Percentiles rank a stretch among this genome's conserved stretches.
Conservation (phyloP, 2,797 vertebrate genomes). For the Hybognathus amarus region DNA sequence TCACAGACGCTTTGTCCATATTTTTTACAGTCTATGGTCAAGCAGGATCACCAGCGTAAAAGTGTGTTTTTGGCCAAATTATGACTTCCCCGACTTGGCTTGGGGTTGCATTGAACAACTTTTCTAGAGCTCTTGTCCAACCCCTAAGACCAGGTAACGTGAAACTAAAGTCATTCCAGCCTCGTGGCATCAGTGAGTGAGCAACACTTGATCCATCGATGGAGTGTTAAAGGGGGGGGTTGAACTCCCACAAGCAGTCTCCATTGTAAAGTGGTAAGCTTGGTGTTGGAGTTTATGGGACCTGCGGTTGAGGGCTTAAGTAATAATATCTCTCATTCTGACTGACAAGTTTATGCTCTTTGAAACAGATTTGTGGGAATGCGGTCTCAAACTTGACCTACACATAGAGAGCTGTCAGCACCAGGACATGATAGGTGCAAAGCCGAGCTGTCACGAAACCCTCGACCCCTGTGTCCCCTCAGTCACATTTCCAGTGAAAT, state of each 20-base stretch:
- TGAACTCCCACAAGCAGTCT: conserved; percentile 13
- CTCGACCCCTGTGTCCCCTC: conserved; percentile 21
- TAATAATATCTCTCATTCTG: conserved; percentile 57
- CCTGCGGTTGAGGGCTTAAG: conserved; percentile 2
- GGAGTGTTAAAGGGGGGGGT: not conserved
- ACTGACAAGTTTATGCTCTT: conserved; percentile 39
- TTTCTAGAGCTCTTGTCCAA: not conserved
- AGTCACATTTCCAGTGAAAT: conserved; percentile 1
- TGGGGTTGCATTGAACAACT: not conserved
- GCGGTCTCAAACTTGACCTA: conserved; percentile 51
- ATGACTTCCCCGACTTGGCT: not conserved
- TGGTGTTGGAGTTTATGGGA: not conserved
- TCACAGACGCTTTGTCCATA: too few relatives aligned
- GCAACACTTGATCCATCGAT: conserved; percentile 41
- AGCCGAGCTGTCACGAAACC: conserved; percentile 25
- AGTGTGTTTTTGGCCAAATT: not conserved
- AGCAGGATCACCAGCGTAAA: not conserved
- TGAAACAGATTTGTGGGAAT: conserved; percentile 44
- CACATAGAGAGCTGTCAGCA: conserved; percentile 48
- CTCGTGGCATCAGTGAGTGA: conserved; percentile 43
- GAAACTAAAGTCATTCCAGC: conserved; percentile 44
- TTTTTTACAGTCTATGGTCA: too few relatives aligned
- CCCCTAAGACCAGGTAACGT: conserved; percentile 17
- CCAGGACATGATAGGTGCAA: conserved; percentile 38
- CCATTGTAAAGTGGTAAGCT: not conserved